Conservation (phyloP, 2,797 vertebrate genomes). For the Crocidura indochinensis region DNA sequence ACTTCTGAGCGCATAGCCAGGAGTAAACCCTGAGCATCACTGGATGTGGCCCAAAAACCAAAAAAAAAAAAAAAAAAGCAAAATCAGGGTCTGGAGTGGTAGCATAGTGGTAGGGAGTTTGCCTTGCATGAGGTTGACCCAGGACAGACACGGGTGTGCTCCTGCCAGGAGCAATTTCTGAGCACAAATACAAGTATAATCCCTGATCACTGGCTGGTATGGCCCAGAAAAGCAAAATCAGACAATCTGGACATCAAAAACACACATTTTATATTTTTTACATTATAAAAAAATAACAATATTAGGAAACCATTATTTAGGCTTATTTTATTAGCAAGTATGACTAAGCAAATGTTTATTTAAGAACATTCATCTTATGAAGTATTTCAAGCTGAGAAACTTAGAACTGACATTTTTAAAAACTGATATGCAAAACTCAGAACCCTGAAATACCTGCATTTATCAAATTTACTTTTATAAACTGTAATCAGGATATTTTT, state of each 20-base stretch:
- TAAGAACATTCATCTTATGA: conserved; percentile 53
- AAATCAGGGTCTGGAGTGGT: too few relatives aligned
- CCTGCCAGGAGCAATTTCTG: too few relatives aligned
- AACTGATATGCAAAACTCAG: conserved; percentile 58
- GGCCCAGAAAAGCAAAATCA: neutral
- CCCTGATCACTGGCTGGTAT: too few relatives aligned
- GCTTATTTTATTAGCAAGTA: conserved; percentile 58
- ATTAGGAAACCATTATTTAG: conserved; percentile 16
- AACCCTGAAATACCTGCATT: conserved; percentile 47
- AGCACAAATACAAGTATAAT: too few relatives aligned
- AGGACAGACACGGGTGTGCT: too few relatives aligned
- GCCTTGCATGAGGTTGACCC: too few relatives aligned
- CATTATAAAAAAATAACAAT: conserved; percentile 54
- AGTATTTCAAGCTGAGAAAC: conserved; percentile 56
- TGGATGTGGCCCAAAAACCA: too few relatives aligned
- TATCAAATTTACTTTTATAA: neutral
- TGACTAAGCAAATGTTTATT: conserved; percentile 65
- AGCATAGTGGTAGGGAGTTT: too few relatives aligned
- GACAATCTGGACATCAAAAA: neutral
- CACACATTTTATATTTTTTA: neutral
- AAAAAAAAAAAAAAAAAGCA: conserved; percentile 12
- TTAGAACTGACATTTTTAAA: conserved; percentile 61
- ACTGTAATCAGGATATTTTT: conserved; percentile 13
- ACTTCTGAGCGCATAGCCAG: too few relatives aligned
- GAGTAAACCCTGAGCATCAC: too few relatives aligned